Base-by-base conservation (phyloP, 2,113 vertebrate species). In the Electrona antarctica region DNA sequence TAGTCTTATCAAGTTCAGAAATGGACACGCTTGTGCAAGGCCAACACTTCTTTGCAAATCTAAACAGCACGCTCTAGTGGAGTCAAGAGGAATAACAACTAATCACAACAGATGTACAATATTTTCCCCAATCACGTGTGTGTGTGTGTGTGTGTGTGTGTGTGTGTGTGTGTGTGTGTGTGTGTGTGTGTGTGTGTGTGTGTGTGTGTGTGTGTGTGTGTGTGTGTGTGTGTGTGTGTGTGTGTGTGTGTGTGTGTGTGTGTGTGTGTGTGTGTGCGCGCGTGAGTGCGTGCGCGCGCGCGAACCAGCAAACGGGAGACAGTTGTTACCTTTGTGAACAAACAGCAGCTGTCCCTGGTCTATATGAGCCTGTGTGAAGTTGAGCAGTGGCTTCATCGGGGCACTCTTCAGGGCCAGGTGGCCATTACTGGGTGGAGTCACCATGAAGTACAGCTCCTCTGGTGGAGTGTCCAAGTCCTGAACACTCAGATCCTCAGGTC, bases 281-380 rank as follows among this genome's bases (percentile, higher is more conserved):
- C 2, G 21, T 21, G 21, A 1, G 21, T 21, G 21, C 2, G 21
- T 21, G 21, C 21, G 21, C 2, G 21, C 21, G 21, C 2, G 21
- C 33, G 0, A 41, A 41, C 33, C 33, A 41, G 33, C 33, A 41
- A 41, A 1, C 1, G 5, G 33, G 61, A 60, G 45, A 33, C 7
- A 11, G 46, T 7, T 77, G 91, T 78, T 90, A 97, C 96, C 95
- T 58, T 77, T 92, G 74, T 98, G 96, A 21, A 95, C 90, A 82
- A 97, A 97, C 21, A 97, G 85, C 29, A 98, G 90, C 61, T 94
- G 94, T 0, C 93, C 91, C 61, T 94, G 88, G 45, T 92, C 90
- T 69, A 97, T 92, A 79, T 96, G 92, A 51, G 89, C 81, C 88
- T 98, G 95, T 3, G 95, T 97, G 89, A 98, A 97, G 92, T 92